Conservation (phyloP, 2,797 vertebrate species). For the Bucorvus abyssinicus region DNA sequence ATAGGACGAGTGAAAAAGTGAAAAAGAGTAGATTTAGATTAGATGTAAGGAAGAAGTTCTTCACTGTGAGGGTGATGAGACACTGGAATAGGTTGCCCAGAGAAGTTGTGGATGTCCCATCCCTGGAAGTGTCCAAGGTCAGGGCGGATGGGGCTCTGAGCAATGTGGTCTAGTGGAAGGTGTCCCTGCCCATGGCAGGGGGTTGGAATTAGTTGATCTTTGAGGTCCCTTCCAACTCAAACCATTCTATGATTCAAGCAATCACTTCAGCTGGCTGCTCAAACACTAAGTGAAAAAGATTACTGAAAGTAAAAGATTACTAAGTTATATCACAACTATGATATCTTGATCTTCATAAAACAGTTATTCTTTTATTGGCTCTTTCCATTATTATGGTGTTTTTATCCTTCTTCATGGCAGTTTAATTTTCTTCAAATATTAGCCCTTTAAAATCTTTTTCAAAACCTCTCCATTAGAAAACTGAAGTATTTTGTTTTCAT, state of each 20-base stretch:
- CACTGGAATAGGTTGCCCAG: too few relatives aligned
- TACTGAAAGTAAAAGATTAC: neutral
- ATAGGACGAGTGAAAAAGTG: too few relatives aligned
- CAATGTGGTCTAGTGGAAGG: too few relatives aligned
- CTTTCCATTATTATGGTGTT: neutral
- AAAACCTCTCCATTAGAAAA: neutral
- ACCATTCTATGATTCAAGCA: neutral
- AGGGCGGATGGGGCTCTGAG: too few relatives aligned
- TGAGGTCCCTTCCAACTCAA: too few relatives aligned
- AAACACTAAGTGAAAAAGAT: neutral
- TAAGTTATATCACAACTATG: neutral
- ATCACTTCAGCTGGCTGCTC: neutral
- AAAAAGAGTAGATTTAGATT: too few relatives aligned
- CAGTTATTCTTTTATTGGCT: neutral
- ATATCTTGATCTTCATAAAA: neutral
- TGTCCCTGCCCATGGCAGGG: too few relatives aligned
- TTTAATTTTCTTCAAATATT: neutral
- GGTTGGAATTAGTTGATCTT: too few relatives aligned
- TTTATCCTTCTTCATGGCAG: neutral
- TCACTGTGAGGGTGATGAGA: too few relatives aligned
- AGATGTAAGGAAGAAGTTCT: too few relatives aligned
- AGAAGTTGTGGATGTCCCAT: too few relatives aligned
- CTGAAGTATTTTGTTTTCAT: neutral
- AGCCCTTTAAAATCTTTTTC: neutral
- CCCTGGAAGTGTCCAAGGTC: too few relatives aligned